Base-by-base conservation (phyloP, 2,113 vertebrate genomes). In the Zapornia atra region DNA sequence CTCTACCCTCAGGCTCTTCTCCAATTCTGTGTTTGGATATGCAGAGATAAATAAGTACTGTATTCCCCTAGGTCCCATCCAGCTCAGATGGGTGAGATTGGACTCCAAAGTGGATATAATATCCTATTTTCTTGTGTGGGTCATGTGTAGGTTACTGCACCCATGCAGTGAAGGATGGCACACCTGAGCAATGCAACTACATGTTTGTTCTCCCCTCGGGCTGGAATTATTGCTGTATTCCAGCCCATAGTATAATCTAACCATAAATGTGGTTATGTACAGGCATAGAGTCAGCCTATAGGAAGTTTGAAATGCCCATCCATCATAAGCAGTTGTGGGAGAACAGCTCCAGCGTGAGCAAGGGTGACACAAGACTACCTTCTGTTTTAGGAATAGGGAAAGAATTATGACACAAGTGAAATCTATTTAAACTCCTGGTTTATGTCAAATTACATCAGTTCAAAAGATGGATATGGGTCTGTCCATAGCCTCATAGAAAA, bases 1-100 rank as follows among this genome's bases (percentile, higher is more conserved):
- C 18, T 33, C 9, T 54, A 1, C 25, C 19, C 14, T 75, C 20
- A 22, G 44, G 15, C 53, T 15, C 7, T 8, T 82, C 51, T 38
- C 25, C 3, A 56, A 0, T 34, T 64, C 42, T 82, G 42, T 38
- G 25, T 88, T 56, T 78, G 31, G 24, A 5, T 33, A 25, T 25
- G 26, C 4, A 51, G 36, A 36, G 3, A 17, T 7, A 34, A 63
- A 78, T 2, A 81, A 29, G 31, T 16, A 6, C 6, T 4, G 0
- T 33, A 11, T 59, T 94, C 29, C 42, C 17, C 42, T 2, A 3
- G 7, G 40, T 77, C 15, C 40, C 38, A 63, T 15, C n/a, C 9
- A 33, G 72, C 15, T 75, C 86, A 75, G 29, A 17, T 2, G 50
- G n/a, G 9, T 0, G 33, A 71, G n/a, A 33, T 0, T 88, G 76